Evolutionary conservation across 2,797 vertebrate species (phyloP), one percentile per base, ranked within the genome.

Genomic region (Amblyraja radiata): DNA sequence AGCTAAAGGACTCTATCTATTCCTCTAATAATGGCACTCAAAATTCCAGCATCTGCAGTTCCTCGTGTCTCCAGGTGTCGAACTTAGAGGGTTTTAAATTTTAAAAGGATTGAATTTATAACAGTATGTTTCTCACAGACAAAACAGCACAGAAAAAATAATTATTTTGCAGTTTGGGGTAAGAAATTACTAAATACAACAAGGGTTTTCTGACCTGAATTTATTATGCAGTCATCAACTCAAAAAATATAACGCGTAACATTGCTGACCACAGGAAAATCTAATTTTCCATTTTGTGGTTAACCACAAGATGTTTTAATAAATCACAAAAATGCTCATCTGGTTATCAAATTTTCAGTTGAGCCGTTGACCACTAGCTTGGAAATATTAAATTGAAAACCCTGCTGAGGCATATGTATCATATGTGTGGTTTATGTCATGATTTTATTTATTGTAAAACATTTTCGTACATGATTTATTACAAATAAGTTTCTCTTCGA

Each of bases 301-400:
- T 91, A 65, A 90, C 68, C 68, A 74, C 32, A 14, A 23, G 36
- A 46, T 46, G 36, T 74, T 91, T 74, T 25, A 73, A 28, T 73
- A 73, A 91, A 73, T 68, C 88, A 71, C 88, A 46, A 91, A 73
- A 73, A 91, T 71, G 32, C 46, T 91, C 23, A 68, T 91, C 63
- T 54, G 88, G 23, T 91, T 71, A 91, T 36, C 88, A 91, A 91
- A 46, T 5, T 46, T 73, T 91, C 11, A 73, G 9, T 73, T 91
- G 88, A 91, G 65, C 36, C 32, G 54, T 23, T 46, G 80, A 8
- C 80, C 80, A 83, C 68, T 71, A 8, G 32, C 73, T 90, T 39
- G 39, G 71, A 68, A 73, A 90, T 36, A n/a, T 23, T 25, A 32
- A 74, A 39, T 16, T 28, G n/a, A 79, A 10, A 79, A 36, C 28